Conservation (phyloP, 2,888 invertebrate genomes). For the Meganola albula region DNA sequence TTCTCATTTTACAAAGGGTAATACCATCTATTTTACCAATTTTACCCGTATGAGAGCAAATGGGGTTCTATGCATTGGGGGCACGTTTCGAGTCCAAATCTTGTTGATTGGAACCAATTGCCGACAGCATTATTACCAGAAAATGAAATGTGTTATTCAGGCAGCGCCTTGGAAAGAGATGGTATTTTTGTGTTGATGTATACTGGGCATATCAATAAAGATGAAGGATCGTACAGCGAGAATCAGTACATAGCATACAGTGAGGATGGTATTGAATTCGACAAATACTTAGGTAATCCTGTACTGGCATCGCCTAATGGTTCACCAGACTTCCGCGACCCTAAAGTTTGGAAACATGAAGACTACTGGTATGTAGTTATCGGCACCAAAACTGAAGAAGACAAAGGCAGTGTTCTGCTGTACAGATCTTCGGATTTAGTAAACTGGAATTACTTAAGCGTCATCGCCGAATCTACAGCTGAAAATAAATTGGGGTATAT, state of each 20-base stretch:
- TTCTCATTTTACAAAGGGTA: conserved; percentile 65
- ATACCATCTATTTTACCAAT: conserved; percentile 75
- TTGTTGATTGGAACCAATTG: conserved; percentile 65
- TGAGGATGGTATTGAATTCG: conserved; percentile 54
- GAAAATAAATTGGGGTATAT: conserved; percentile 58
- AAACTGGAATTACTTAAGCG: conserved; percentile 52
- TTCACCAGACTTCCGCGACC: conserved; percentile 66
- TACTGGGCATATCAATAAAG: conserved; percentile 44
- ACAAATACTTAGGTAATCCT: conserved; percentile 59
- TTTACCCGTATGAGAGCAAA: conserved; percentile 57
- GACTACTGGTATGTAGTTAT: conserved; percentile 59
- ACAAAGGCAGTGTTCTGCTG: conserved; percentile 51
- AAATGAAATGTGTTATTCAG: conserved; percentile 59
- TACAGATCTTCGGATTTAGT: conserved; percentile 59
- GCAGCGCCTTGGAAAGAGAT: conserved; percentile 61
- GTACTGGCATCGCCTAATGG: conserved; percentile 51
- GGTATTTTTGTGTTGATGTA: conserved; percentile 57
- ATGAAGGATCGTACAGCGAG: conserved; percentile 42
- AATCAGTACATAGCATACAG: conserved; percentile 60
- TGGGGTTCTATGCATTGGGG: conserved; percentile 76
- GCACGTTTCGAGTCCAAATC: conserved; percentile 60
- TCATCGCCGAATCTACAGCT: conserved; percentile 52
- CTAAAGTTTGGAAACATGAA: conserved; percentile 62
- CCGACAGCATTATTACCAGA: conserved; percentile 69
- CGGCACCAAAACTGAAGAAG: conserved; percentile 50